A percentile compares a stretch with the other conserved stretches of the same genome.
Conservation (phyloP, 2,888 invertebrate genomes). For the Germaria angustata region DNA sequence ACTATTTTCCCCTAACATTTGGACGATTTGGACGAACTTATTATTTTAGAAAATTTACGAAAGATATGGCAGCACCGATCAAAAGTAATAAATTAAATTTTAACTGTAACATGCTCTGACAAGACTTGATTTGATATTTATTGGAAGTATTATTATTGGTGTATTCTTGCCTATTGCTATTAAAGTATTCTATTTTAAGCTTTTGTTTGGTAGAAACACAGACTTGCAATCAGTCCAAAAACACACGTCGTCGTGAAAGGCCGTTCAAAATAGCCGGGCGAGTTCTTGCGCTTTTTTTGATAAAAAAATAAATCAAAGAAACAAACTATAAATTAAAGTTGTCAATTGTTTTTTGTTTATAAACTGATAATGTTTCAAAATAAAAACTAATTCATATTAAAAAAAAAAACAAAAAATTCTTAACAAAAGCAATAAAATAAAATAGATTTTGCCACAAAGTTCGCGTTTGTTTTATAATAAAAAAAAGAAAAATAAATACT, state of each 20-base stretch:
- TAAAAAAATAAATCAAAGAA: background rate
- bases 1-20: no score
- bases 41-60: no score
- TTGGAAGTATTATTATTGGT: slow-evolving; percentile 7
- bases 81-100: background rate
- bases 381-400: background rate
- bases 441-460: background rate
- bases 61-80: no score
- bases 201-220: slow-evolving; percentile 56
- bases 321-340: slow-evolving; percentile 14
- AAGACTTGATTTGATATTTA: slow-evolving; percentile 28
- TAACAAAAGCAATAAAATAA: background rate
- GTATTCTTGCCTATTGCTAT: background rate
- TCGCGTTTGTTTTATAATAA: background rate
- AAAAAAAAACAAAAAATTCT: background rate
- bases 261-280: slow-evolving; percentile 37
- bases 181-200: slow-evolving; percentile 46
- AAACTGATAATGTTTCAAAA: background rate
- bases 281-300: background rate
- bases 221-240: slow-evolving; percentile 72
- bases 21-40: no score
- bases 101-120: background rate
- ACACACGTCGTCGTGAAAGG: slow-evolving; percentile 72
- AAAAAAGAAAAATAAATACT: background rate
- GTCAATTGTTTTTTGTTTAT: slow-evolving; percentile 13